Evolutionary conservation across 2,797 vertebrate species (phyloP).

Genomic region (Lithobates pipiens): DNA sequence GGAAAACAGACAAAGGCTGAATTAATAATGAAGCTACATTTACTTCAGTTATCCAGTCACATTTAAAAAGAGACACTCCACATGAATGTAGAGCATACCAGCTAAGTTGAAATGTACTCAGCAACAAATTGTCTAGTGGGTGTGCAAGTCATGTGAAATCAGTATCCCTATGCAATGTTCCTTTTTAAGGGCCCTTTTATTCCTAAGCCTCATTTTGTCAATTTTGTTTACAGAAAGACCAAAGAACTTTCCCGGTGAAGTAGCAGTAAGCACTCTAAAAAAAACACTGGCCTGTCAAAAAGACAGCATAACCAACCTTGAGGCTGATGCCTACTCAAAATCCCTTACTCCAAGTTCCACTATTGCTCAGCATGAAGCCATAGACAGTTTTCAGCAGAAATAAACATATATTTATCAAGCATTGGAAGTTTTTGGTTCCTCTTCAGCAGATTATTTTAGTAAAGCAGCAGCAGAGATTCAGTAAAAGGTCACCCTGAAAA

Average conservation of each 20-base stretch:
- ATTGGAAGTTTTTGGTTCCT: not conserved
- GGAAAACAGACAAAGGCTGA: no score
- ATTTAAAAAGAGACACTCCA: no score
- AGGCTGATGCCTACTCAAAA: not conserved
- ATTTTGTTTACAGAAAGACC: not conserved
- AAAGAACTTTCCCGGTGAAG: not conserved
- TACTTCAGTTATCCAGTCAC: no score
- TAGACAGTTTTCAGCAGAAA: not conserved
- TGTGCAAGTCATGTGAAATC: not conserved
- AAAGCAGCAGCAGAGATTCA: not conserved
- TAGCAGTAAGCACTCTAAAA: not conserved
- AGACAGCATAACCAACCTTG: not conserved
- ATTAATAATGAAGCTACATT: no score
- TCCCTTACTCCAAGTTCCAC: not conserved
- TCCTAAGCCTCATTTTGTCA: not conserved
- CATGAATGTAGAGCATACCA: not conserved
- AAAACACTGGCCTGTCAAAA: not conserved
- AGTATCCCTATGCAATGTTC: not conserved
- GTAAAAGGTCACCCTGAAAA: not conserved
- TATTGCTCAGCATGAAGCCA: constrained; percentile 14
- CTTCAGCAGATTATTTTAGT: not conserved
- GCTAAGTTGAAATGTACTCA: not conserved
- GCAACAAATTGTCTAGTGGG: no score
- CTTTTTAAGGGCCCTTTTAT: not conserved
- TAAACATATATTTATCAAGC: not conserved